A percentile compares a stretch with the other conserved stretches of the same genome.
phyloP scores from a whole-genome alignment of 2,113 vertebrate genomes.

The Fregata magnificens region DNA sequence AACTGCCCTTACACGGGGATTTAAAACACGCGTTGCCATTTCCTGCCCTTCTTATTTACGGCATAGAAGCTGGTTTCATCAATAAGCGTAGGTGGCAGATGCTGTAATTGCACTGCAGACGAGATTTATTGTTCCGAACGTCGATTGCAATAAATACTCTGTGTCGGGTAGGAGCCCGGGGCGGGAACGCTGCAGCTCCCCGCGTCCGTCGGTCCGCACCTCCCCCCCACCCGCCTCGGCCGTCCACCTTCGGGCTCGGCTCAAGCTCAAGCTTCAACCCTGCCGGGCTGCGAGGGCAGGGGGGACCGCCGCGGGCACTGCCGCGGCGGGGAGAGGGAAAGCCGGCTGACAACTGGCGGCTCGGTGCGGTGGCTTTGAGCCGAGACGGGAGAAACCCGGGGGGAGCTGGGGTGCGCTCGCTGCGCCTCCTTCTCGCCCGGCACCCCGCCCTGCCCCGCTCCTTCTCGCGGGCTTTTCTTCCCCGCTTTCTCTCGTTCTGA shows the following conservation, averaged over 20 bases:
- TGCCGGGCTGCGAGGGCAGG: too few relatives aligned
- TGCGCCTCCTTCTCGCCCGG: not conserved
- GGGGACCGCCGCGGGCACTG: not conserved
- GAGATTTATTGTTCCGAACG: not conserved
- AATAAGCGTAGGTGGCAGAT: not conserved
- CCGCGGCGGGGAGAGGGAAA: not conserved
- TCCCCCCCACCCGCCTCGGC: too few relatives aligned
- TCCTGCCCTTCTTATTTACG: not conserved
- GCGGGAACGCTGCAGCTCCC: not conserved
- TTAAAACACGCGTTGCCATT: not conserved
- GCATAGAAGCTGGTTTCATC: not conserved
- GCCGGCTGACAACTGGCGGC: too few relatives aligned
- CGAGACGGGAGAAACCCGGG: too few relatives aligned
- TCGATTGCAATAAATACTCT: not conserved
- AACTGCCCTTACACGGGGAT: not conserved
- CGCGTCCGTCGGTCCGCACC: too few relatives aligned
- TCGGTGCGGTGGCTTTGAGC: not conserved
- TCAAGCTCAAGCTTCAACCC: too few relatives aligned
- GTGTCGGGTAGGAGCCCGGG: not conserved
- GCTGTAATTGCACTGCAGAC: not conserved
- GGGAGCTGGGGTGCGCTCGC: not conserved
- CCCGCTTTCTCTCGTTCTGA: fast-evolving
- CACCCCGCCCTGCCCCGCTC: not conserved
- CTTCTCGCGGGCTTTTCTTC: not conserved
- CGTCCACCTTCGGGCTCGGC: not conserved